These are phyloP conservation scores for Halichoeres trimaculatus DNA, from an alignment of 2,113 vertebrate genomes.

Conservation along the genomic window DNA sequence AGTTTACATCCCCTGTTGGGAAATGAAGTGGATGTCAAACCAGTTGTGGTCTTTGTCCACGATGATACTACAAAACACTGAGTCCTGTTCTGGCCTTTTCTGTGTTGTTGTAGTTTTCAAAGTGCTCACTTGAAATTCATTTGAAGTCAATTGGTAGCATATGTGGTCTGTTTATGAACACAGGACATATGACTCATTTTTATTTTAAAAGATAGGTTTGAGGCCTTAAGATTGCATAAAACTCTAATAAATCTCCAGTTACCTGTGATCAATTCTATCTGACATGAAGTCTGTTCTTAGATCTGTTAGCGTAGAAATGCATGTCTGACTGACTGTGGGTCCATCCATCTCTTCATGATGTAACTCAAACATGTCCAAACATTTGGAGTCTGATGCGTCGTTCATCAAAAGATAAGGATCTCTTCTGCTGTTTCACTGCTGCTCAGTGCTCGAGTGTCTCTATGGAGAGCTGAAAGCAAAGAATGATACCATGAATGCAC, in stretches of 20 bases:
- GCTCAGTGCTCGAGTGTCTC: constrained; percentile 33
- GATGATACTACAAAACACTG: neutral
- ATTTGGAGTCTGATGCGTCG: constrained; percentile 25
- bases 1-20: neutral
- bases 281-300: neutral
- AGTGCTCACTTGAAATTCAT: constrained; percentile 3
- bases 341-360: constrained; percentile 32
- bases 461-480: constrained; percentile 22
- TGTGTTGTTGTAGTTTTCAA: neutral
- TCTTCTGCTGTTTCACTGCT: constrained; percentile 33
- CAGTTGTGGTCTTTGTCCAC: neutral
- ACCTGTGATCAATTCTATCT: neutral
- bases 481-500: constrained; percentile 12
- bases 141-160: neutral
- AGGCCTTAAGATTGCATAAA: neutral
- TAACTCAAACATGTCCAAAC: constrained; percentile 52
- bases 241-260: neutral
- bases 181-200: neutral
- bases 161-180: neutral
- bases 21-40: constrained; percentile 1
- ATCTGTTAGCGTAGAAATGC: neutral
- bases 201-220: neutral
- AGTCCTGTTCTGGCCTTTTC: constrained; percentile 11
- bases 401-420: constrained; percentile 26
- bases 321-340: constrained; percentile 18